These are phyloP conservation scores for Apodemus speciosus DNA, from an alignment of 2,113 vertebrate species.

Conservation along the genomic window DNA sequence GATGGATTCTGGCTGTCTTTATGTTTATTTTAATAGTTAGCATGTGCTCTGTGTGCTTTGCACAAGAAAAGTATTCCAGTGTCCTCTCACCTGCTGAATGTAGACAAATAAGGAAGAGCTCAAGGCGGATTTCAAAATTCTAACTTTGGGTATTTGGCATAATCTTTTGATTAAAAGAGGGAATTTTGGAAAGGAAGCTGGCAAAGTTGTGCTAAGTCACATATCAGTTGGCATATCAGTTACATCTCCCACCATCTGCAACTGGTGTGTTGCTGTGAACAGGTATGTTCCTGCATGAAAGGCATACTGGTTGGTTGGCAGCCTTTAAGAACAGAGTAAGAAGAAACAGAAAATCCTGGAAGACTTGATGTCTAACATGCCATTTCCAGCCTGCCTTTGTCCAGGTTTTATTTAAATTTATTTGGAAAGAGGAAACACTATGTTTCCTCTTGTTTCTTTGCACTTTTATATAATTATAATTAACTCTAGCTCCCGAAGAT, in stretches of 20 bases:
- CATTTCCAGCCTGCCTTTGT: conserved; percentile 65
- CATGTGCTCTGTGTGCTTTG: neutral
- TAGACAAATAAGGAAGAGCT: neutral
- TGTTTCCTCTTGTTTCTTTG: conserved; percentile 67
- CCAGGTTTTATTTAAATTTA: conserved; percentile 63
- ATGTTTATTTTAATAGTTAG: neutral
- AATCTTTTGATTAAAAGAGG: neutral
- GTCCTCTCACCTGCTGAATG: neutral
- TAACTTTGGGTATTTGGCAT: neutral
- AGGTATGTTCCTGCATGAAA: neutral
- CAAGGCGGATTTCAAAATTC: neutral
- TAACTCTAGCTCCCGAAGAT: conserved; percentile 70
- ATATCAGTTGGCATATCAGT: neutral
- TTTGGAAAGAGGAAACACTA: neutral
- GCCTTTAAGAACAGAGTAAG: neutral
- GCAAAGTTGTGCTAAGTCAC: neutral
- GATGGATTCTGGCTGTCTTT: neutral
- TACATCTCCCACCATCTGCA: neutral
- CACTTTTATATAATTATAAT: conserved; percentile 75
- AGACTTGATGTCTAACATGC: conserved; percentile 41
- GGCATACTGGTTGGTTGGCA: neutral
- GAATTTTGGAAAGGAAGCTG: neutral
- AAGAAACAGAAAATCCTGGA: neutral
- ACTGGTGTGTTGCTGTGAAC: neutral
- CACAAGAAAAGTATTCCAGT: neutral